Evolutionary conservation across 1,140 invertebrate species (phyloP).

Genomic region (Bombus sibiricus): DNA sequence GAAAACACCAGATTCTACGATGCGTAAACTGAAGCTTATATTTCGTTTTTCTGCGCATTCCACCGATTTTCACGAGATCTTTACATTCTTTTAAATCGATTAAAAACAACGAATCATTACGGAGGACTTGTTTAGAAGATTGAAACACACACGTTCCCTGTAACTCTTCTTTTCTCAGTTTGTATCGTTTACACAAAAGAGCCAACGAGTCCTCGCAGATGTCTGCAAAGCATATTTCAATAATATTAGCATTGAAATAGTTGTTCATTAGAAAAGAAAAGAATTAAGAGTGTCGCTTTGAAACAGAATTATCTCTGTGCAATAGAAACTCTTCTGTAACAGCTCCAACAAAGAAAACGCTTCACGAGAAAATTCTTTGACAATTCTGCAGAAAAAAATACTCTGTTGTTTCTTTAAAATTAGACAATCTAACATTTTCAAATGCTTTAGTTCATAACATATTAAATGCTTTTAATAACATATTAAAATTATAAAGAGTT

Average conservation of each 20-base stretch:
- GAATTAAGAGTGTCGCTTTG: too few relatives aligned
- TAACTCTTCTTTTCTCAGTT: neutral
- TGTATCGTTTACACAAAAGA: constrained; percentile 3
- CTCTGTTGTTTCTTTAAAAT: too few relatives aligned
- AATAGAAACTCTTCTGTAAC: neutral
- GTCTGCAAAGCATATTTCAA: constrained; percentile 13
- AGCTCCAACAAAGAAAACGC: neutral
- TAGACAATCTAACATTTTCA: too few relatives aligned
- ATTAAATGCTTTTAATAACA: too few relatives aligned
- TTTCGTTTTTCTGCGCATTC: neutral
- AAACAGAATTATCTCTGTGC: neutral
- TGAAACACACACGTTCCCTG: neutral
- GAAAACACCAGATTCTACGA: neutral
- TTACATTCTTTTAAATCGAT: neutral
- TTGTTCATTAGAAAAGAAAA: neutral
- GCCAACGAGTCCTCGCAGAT: constrained; percentile 15
- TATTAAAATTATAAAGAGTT: too few relatives aligned
- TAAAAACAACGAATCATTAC: constrained; percentile 1
- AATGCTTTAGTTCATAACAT: too few relatives aligned
- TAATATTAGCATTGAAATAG: too few relatives aligned
- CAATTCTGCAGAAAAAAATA: neutral
- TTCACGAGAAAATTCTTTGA: neutral
- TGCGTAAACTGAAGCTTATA: constrained; percentile 17
- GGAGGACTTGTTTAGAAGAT: neutral
- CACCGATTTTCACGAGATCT: neutral